Base-by-base conservation (phyloP, 2,888 invertebrate genomes). In the Steinernema carpocapsae region DNA sequence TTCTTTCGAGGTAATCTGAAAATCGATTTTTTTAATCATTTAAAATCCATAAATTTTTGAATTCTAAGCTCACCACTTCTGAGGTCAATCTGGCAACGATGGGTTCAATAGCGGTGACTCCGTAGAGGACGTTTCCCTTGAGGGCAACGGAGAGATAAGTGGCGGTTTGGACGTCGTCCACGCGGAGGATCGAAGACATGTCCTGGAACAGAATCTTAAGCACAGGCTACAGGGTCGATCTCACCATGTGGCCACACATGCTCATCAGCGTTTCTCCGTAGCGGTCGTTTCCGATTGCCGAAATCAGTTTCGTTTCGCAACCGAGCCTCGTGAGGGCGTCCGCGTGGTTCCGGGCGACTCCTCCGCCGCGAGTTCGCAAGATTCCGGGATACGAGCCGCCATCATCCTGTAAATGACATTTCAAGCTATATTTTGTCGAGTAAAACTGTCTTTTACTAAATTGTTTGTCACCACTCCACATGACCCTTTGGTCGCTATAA, bases 311-410 rank as follows among this genome's bases (percentile, higher is more conserved):
- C 0, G 81, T 75, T 26, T 82, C 74, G 64, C 78, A 78, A n/a
- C 80, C 84, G 0, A 84, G 74, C 72, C 84, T 32, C 83, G 91
- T 91, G 72, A 97, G 89, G 19, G 94, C 94, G 84, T 95, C 94
- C 0, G 94, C 94, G 73, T 97, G 91, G 88, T 97, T 97, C 71
- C 96, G 91, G 0, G 92, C 97, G 0, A 97, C 97, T 17, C 97
- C 97, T 14, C 97, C 97, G 7, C 91, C 92, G 74, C 84, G 91
- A 84, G 91, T 91, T 64, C 91, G 89, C 43, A 92, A 91, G 75
- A 89, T 88, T 29, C 93, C 92, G 0, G 89, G 88, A 87, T 94
- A 92, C 0, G 94, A 94, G 77, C 93, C 91, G 37, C 94, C 94
- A 85, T 94, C 92, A 71, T 93, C 86, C 92, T 94, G 90, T 46